Evolutionary conservation across 2,888 invertebrate species (phyloP), one percentile per base, ranked within the genome.

Genomic region (Pegoplata infirma): DNA sequence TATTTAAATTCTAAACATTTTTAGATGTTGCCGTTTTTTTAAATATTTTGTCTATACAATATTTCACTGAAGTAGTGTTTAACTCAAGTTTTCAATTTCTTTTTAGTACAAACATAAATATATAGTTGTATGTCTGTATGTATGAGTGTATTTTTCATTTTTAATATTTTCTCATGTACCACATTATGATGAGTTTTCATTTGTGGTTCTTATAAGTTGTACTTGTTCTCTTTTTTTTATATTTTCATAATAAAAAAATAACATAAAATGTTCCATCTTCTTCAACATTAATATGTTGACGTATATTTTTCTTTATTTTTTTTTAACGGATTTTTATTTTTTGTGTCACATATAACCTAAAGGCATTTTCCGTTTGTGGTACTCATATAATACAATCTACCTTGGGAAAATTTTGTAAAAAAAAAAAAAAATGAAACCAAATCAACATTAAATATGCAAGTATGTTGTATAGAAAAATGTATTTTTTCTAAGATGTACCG

Each of bases 281-380:
- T 49, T 36, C 49, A 63, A 63, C 63, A 51, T 36, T 63, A n/a
- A n/a, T 63, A 49, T 51, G 63, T 63, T 63, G 63, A 63, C 63
- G 49, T 32, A 63, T 28, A 36, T 49, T 61, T 61, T n/a, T n/a
- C n/a, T n/a, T n/a, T n/a, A 25, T 25, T 25, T 25, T 25, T 36
- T 36, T 40, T 40, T n/a, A 40, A 40, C 36, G 36, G 12, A 1
- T 40, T 21, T 47, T 19, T 36, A 19, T n/a, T 14, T 36, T 12
- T 47, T n/a, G 2, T 16, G 4, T 28, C n/a, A 16, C 32, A 36
- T n/a, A n/a, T 56, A 8, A 12, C 51, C 36, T 25, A 19, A 40
- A 66, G 58, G 58, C 36, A 58, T 51, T 73, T 51, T 58, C 44
- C 21, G n/a, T 49, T 73, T 64, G 36, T 19, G 49, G 47, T 64